Percentiles rank a stretch among this genome's conserved stretches.
Evolutionary conservation across 2,113 vertebrate genomes (phyloP).

Genomic region (Shinisaurus crocodilurus): DNA sequence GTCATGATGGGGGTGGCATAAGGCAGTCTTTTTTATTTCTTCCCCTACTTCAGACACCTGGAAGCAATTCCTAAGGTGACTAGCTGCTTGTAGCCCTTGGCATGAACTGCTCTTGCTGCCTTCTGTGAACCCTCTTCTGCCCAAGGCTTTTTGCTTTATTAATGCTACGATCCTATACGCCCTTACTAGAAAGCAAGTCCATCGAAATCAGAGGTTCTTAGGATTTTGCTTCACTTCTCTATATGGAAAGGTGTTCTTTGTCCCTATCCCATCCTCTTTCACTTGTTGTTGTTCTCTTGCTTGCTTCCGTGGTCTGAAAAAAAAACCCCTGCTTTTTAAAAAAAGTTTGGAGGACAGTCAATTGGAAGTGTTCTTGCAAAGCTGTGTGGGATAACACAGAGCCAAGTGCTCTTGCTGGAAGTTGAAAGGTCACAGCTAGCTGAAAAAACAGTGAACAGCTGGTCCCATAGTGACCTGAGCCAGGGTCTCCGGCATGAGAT

Average conservation of each 20-base stretch:
- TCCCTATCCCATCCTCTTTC: not conserved
- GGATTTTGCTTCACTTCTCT: not conserved
- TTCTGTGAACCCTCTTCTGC: not conserved
- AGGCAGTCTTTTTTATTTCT: not conserved
- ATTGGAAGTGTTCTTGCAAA: constrained; percentile 41
- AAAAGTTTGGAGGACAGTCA: constrained; percentile 44
- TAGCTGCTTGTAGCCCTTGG: not conserved
- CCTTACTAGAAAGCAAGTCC: not conserved
- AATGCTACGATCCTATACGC: not conserved
- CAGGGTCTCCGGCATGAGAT: fast-evolving
- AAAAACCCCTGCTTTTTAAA: constrained; percentile 50
- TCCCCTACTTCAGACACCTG: constrained; percentile 23
- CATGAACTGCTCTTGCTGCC: not conserved
- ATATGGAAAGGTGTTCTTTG: not conserved
- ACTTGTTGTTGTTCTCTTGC: not conserved
- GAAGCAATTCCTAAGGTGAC: constrained; percentile 30
- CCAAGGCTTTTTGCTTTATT: not conserved
- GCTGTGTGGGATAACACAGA: constrained; percentile 1
- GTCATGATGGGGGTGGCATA: not conserved
- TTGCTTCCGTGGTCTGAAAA: constrained; percentile 25
- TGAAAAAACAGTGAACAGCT: not conserved
- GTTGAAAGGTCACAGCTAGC: constrained; percentile 4
- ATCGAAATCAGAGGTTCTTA: not conserved
- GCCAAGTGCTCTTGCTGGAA: constrained; percentile 51
- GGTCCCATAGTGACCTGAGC: not conserved